Percentiles rank a stretch among this genome's conserved stretches.
These are phyloP conservation scores for Hyla sarda DNA, from an alignment of 2,113 vertebrate species.

Conservation along the genomic window DNA sequence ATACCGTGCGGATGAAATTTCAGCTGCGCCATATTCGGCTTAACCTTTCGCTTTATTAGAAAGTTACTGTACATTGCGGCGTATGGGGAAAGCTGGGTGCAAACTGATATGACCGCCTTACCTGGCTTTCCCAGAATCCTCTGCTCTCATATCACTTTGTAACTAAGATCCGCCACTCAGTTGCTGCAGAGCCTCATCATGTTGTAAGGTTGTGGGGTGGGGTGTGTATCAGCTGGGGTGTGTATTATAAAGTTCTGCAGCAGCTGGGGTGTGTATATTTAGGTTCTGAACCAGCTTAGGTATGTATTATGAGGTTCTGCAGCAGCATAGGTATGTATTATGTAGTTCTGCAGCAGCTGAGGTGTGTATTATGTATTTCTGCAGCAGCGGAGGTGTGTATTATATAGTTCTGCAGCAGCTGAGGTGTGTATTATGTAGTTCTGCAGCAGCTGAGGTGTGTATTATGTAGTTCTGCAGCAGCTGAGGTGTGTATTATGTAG, in stretches of 20 bases:
- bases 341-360: too few relatives aligned
- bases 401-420: background rate
- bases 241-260: too few relatives aligned
- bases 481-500: too few relatives aligned
- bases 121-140: background rate
- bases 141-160: too few relatives aligned
- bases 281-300: too few relatives aligned
- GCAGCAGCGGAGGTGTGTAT: background rate
- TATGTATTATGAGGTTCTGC: too few relatives aligned
- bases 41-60: background rate
- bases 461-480: too few relatives aligned
- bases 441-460: background rate
- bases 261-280: too few relatives aligned
- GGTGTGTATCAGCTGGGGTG: background rate
- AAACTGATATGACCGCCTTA: background rate
- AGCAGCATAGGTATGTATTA: too few relatives aligned
- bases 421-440: background rate
- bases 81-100: background rate
- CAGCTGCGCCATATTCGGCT: background rate
- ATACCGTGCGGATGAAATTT: background rate
- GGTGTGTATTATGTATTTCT: background rate
- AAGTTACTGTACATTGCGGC: background rate
- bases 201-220: background rate
- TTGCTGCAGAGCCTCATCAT: too few relatives aligned
- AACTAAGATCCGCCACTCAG: background rate